Conservation (phyloP, 2,113 vertebrate species). For the Xiphophorus hellerii region DNA sequence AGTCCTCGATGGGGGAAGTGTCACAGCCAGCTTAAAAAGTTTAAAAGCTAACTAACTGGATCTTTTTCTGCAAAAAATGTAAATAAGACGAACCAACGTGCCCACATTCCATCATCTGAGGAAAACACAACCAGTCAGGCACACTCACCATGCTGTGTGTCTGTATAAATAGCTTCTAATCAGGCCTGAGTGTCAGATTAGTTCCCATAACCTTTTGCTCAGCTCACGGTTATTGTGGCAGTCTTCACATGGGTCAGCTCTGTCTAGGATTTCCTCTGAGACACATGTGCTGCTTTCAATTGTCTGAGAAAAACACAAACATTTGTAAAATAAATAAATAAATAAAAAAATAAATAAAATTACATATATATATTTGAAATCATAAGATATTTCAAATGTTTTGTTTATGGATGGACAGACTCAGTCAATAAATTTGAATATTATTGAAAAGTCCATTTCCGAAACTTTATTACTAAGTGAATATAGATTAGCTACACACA, state of each 20-base stretch:
- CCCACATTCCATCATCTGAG: slow-evolving; percentile 17
- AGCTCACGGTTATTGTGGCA: slow-evolving; percentile 44
- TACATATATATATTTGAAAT: too few species aligned
- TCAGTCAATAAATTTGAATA: too few species aligned
- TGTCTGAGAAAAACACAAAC: not conserved
- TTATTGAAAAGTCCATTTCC: too few species aligned
- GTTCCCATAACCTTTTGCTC: slow-evolving; percentile 71
- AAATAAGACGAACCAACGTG: slow-evolving; percentile 20
- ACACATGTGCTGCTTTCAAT: slow-evolving; percentile 39
- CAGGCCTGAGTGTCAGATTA: slow-evolving; percentile 73
- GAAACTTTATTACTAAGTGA: too few species aligned
- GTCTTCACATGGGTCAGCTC: slow-evolving; percentile 50
- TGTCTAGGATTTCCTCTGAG: slow-evolving; percentile 54
- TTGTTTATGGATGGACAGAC: too few species aligned
- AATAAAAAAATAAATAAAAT: too few species aligned
- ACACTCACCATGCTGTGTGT: slow-evolving; percentile 25
- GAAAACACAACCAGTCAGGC: slow-evolving; percentile 36
- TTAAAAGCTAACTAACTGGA: not conserved
- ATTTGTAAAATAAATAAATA: too few species aligned
- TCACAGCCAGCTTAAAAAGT: not conserved
- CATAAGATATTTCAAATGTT: too few species aligned
- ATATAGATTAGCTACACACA: too few species aligned
- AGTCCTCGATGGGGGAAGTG: not conserved
- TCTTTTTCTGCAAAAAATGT: not conserved
- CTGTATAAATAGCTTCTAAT: slow-evolving; percentile 76